Conservation (phyloP, 2,888 invertebrate species). For the Ligdia adustata region DNA sequence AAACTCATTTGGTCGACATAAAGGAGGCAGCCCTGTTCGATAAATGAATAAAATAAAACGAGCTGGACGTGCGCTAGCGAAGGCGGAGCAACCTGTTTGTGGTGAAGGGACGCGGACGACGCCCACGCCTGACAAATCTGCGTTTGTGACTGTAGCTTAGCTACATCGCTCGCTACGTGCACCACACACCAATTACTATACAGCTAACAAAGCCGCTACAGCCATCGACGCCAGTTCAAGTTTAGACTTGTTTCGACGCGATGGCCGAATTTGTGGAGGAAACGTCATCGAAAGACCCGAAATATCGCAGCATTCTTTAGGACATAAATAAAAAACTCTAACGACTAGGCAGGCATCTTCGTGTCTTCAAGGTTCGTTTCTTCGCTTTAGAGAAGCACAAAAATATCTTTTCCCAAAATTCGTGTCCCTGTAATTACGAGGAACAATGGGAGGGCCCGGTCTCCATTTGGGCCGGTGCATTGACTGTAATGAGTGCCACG, state of each 20-base stretch:
- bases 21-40: slow-evolving; percentile 61
- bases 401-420: slow-evolving; percentile 33
- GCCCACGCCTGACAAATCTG: slow-evolving; percentile 80
- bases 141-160: slow-evolving; percentile 54
- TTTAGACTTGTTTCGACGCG: slow-evolving; percentile 62
- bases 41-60: slow-evolving; percentile 70
- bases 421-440: slow-evolving; percentile 46
- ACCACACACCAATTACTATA: slow-evolving; percentile 33
- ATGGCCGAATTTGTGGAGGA: slow-evolving; percentile 14
- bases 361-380: no score
- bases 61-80: slow-evolving; percentile 62
- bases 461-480: slow-evolving; percentile 40
- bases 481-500: slow-evolving; percentile 58
- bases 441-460: slow-evolving; percentile 44
- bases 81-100: slow-evolving; percentile 77
- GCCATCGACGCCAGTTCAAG: slow-evolving; percentile 53
- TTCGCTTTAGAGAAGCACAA: slow-evolving; percentile 19
- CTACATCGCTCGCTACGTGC: slow-evolving; percentile 48
- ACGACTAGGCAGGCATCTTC: no score
- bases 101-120: slow-evolving; percentile 61
- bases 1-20: slow-evolving; percentile 29
- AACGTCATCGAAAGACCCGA: slow-evolving; percentile 25
- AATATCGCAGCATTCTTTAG: not conserved
- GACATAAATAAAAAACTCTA: slow-evolving; percentile 1
- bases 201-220: slow-evolving; percentile 18